Base-by-base conservation (phyloP, 2,888 invertebrate genomes). In the Atethmia centrago region DNA sequence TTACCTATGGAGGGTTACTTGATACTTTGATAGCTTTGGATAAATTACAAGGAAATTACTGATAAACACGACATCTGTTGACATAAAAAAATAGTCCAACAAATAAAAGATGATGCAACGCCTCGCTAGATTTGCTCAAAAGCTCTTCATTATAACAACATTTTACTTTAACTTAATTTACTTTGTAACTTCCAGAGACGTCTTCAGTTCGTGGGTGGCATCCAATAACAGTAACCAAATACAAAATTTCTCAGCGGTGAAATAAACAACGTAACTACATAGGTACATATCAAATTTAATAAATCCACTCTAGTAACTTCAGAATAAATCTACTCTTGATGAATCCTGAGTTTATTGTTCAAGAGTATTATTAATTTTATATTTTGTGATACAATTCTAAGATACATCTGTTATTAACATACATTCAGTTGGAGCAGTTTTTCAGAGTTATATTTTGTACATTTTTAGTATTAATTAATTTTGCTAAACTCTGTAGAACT, bases 201-300 rank as follows among this genome's bases (percentile, higher is more conserved):
- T 99, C 83, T 98, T 98, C 97, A 98, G 98, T 92, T 98, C 98
- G 82, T 98, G 98, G 98, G 98, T 98, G 91, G 98, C 98, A 82
- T 97, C 98, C 90, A 98, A 98, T 96, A 98, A 98, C 97, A 98
- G 98, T 95, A 98, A 97, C 95, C 97, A 97, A 94, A 97, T 97
- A 93, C 98, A 98, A 96, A 97, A 97, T 93, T 98, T 97, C 94
- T 98, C 98, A 84, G 98, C 98, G 87, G 98, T 98, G 89, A 98
- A 98, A 96, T 98, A 98, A 94, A 90, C 62, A 25, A 75, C 47
- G 16, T 66, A 63, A 71, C 40, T 72, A 72, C 61, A 66, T 90
- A 91, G 90, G 89, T 88, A 91, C 92, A 92, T 92, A 92, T 92
- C 92, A 92, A 91, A 90, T 92, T 89, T 84, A 87, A 83, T 86